Evolutionary conservation across 2,888 invertebrate genomes (phyloP), one percentile per base, ranked within the genome.

Genomic region (Cheilosia grossa): DNA sequence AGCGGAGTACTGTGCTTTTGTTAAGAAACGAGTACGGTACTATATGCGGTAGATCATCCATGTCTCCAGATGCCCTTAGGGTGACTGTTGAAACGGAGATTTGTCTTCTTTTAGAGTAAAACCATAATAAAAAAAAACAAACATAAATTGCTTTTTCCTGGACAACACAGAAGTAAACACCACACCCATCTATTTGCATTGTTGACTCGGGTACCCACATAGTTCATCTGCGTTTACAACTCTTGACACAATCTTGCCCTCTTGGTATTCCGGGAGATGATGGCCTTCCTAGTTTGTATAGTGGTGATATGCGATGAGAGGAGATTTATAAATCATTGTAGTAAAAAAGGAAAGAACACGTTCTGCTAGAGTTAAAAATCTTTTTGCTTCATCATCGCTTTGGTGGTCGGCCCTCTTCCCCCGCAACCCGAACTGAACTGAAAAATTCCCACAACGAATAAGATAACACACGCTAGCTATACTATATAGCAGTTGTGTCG

Each of bases 131-230:
- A 7, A 30, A 7, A 37, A 37, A 37, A 13, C 13, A 0, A 37
- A 37, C 37, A 13, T 37, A 37, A 4, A 37, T 37, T 37, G 37
- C 37, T 37, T 37, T 37, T 70, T 37, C 33, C 37, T 24, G 33
- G 37, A 70, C 64, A 77, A 82, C 70, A 64, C 44, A 82, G 70
- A 70, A 77, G 81, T 78, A 78, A 82, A 66, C 66, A 78, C 66
- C 72, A 82, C 82, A 72, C 77, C 78, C 78, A 78, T 78, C 59
- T 82, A 77, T 78, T 82, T 72, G 78, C 66, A 82, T 78, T 78
- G 72, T 72, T 82, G 78, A 82, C 72, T 72, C 72, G 66, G 72
- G 67, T 80, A 54, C 59, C 66, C 82, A 73, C 66, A 78, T 82
- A 78, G 82, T 82, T 78, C 72, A 73, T 78, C 59, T 66, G 59